phyloP scores from a whole-genome alignment of 2,113 vertebrate genomes.

The Leptosomus discolor region DNA sequence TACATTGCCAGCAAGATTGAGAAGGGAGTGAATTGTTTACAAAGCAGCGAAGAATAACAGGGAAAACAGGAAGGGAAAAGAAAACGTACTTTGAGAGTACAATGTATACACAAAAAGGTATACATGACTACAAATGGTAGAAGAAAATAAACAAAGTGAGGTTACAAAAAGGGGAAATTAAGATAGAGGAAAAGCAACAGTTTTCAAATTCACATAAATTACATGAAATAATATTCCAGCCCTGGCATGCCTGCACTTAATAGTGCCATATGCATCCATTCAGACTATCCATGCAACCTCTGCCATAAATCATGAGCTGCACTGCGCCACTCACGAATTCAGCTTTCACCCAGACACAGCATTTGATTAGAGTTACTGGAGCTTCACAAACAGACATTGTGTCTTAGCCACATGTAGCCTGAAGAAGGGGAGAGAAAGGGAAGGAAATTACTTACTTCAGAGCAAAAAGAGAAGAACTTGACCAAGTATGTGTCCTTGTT shows the following conservation, averaged over 20 bases:
- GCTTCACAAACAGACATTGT: neutral
- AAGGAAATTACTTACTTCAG: neutral
- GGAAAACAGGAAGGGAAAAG: neutral
- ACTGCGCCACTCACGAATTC: neutral
- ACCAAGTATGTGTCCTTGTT: neutral
- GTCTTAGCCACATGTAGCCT: neutral
- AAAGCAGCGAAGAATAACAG: neutral
- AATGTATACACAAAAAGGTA: neutral
- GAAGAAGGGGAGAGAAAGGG: neutral
- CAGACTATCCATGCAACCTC: neutral
- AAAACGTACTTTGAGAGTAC: neutral
- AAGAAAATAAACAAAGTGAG: neutral
- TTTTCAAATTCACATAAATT: neutral
- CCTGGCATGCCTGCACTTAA: neutral
- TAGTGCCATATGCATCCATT: neutral
- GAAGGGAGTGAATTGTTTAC: neutral
- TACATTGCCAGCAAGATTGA: neutral
- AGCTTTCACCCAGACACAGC: neutral
- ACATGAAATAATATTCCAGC: neutral
- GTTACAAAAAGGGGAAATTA: neutral
- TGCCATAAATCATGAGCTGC: neutral
- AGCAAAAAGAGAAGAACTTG: neutral
- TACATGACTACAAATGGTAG: neutral
- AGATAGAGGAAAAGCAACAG: neutral
- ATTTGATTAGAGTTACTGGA: neutral